phyloP scores from a whole-genome alignment of 2,888 invertebrate genomes.

The Nomada ruficornis region DNA sequence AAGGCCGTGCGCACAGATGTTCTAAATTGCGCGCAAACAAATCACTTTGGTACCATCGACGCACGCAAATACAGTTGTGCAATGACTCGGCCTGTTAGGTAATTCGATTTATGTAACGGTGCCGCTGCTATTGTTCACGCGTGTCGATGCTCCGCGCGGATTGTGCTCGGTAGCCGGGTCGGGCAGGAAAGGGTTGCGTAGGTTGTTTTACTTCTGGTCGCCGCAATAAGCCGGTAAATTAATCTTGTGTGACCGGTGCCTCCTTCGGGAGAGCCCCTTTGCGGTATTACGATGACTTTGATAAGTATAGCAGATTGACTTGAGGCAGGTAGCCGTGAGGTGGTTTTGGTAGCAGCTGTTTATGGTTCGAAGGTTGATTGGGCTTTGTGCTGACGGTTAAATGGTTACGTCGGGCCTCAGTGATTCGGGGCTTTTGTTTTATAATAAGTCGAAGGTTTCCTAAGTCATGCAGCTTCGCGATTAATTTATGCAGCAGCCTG shows the following conservation, averaged over 20 bases:
- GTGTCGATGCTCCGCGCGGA: conserved; percentile 30
- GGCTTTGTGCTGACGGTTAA: no score
- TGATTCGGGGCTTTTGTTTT: no score
- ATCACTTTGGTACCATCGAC: conserved; percentile 72
- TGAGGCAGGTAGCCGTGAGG: no score
- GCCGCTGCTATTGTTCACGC: conserved; percentile 64
- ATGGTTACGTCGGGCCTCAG: no score
- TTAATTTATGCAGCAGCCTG: no score
- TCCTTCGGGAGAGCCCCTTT: no score
- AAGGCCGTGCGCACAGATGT: conserved; percentile 72
- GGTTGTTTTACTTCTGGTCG: not conserved
- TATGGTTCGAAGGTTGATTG: no score
- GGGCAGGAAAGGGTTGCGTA: conserved; percentile 3
- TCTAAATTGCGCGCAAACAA: conserved; percentile 73
- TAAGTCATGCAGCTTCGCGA: no score
- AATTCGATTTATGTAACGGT: conserved; percentile 72
- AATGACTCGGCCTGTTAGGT: conserved; percentile 63
- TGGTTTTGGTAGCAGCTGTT: not conserved
- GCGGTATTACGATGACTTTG: no score
- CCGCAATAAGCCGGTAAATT: no score
- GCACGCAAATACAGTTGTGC: conserved; percentile 72
- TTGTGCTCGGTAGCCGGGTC: not conserved
- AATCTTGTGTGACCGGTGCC: no score
- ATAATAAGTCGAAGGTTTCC: no score
- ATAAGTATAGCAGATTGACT: not conserved